Evolutionary conservation across 2,797 vertebrate genomes (phyloP).

Genomic region (Scarus forsteni): DNA sequence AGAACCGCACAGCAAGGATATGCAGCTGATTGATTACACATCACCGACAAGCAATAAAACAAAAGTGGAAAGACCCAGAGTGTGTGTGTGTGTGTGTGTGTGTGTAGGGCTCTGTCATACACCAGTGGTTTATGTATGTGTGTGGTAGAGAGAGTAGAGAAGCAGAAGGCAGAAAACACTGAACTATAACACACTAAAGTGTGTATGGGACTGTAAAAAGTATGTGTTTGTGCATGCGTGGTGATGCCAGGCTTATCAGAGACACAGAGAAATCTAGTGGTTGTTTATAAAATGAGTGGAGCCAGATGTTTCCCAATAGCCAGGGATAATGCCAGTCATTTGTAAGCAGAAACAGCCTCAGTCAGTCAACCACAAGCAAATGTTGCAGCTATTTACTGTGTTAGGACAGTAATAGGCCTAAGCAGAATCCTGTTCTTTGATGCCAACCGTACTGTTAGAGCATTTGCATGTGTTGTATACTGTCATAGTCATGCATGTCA

Average conservation of each 20-base stretch:
- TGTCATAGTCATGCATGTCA: slow-evolving; percentile 48
- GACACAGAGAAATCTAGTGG: slow-evolving; percentile 52
- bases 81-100: slow-evolving; percentile 30
- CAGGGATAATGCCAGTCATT: slow-evolving; percentile 65
- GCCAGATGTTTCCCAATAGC: slow-evolving; percentile 74
- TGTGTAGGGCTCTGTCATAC: slow-evolving; percentile 36
- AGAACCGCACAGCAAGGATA: slow-evolving; percentile 71
- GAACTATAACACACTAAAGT: slow-evolving; percentile 43
- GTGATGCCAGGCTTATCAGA: slow-evolving; percentile 53
- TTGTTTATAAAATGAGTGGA: slow-evolving; percentile 68
- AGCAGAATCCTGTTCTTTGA: slow-evolving; percentile 36
- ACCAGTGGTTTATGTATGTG: slow-evolving; percentile 26
- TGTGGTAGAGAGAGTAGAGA: slow-evolving; percentile 37
- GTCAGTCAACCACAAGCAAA: slow-evolving; percentile 53
- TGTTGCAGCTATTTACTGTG: slow-evolving; percentile 56
- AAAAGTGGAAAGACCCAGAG: slow-evolving; percentile 63
- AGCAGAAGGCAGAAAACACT: slow-evolving; percentile 55
- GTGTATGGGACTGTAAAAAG: slow-evolving; percentile 34
- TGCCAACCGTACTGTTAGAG: slow-evolving; percentile 52
- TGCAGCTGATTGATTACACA: slow-evolving; percentile 76
- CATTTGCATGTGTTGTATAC: slow-evolving; percentile 45
- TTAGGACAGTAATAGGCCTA: slow-evolving; percentile 47
- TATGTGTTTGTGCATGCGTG: slow-evolving; percentile 32
- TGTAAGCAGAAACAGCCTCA: slow-evolving; percentile 61
- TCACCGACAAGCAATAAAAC: slow-evolving; percentile 77